phyloP scores from a whole-genome alignment of 2,113 vertebrate species.

The Thomomys bottae region DNA sequence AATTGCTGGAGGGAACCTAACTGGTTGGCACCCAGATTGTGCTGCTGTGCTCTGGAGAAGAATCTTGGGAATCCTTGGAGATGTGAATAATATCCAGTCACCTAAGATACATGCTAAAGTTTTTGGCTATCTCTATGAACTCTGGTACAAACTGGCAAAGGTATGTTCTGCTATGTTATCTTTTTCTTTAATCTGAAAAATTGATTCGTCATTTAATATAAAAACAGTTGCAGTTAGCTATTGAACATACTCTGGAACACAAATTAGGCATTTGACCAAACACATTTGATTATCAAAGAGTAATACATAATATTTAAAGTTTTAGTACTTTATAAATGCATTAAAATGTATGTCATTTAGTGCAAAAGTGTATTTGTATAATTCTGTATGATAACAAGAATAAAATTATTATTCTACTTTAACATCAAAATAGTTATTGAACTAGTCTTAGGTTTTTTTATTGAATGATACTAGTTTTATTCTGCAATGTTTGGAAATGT shows the following conservation, averaged over 20 bases:
- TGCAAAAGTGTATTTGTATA: slow-evolving; percentile 10
- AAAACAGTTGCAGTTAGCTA: slow-evolving; percentile 21
- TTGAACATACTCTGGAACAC: background rate
- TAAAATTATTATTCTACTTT: background rate
- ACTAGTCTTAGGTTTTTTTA: background rate
- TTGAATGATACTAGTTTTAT: background rate
- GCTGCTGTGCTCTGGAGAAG: slow-evolving; percentile 97
- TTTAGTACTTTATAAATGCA: slow-evolving; percentile 44
- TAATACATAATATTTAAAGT: slow-evolving; percentile 27
- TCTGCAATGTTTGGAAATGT: slow-evolving; percentile 40
- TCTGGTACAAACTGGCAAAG: slow-evolving; percentile 99
- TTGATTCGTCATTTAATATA: background rate
- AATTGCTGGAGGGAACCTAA: slow-evolving; percentile 95
- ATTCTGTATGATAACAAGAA: too few species aligned
- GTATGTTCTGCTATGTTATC: slow-evolving; percentile 79
- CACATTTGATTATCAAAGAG: background rate
- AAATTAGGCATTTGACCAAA: background rate
- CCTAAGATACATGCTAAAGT: slow-evolving; percentile 96
- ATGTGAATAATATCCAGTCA: slow-evolving; percentile 95
- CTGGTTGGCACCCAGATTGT: slow-evolving; percentile 97
- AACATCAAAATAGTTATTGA: background rate
- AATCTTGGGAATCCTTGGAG: slow-evolving; percentile 96
- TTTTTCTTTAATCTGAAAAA: background rate
- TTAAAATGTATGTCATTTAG: slow-evolving; percentile 15
- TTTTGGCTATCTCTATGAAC: slow-evolving; percentile 94